Evolutionary conservation across 2,797 vertebrate species (phyloP), one percentile per base, ranked within the genome.

Genomic region (Sebastes umbrosus): DNA sequence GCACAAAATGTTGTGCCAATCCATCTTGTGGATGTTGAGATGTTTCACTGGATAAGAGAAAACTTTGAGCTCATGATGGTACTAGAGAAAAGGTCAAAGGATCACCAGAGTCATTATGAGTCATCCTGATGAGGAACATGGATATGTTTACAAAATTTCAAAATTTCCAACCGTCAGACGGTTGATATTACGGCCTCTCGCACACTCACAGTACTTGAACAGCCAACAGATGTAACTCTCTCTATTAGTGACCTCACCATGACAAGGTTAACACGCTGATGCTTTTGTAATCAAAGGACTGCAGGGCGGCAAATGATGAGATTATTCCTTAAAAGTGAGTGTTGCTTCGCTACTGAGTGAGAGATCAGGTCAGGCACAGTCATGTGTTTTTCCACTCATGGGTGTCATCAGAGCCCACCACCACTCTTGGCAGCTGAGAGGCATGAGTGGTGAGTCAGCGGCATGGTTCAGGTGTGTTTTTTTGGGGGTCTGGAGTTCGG

Each of bases 381-480:
- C 83, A 91, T 75, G 80, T 86, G 67, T 87, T 90, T 93, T 92
- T 92, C 90, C 89, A 75, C 63, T 74, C 68, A 65, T 46, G 43
- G 66, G 62, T 88, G 78, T 91, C 86, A 90, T 87, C 87, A 85
- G 79, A 86, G 71, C 73, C 79, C 68, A 78, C 73, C 60, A 20
- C 84, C 66, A 65, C 67, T 73, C 55, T 77, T 77, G 73, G 80
- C 62, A 81, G 69, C 72, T 80, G 69, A 87, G 80, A 43, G 39
- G 39, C 39, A 7, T 43, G 4, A 32, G 68, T 3, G 31, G 73
- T 94, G 89, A 94, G 79, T 93, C 92, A 93, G 85, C 54, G 20
- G 64, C 65, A 60, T 69, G 65, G 63, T 82, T 94, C 92, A 93
- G 92, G 90, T 94, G 90, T 91, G 78, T 84, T 59, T 85, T 84